A percentile compares a stretch with the other conserved stretches of the same genome.
Conservation (phyloP, 2,797 vertebrate genomes). For the Coendou prehensilis region DNA sequence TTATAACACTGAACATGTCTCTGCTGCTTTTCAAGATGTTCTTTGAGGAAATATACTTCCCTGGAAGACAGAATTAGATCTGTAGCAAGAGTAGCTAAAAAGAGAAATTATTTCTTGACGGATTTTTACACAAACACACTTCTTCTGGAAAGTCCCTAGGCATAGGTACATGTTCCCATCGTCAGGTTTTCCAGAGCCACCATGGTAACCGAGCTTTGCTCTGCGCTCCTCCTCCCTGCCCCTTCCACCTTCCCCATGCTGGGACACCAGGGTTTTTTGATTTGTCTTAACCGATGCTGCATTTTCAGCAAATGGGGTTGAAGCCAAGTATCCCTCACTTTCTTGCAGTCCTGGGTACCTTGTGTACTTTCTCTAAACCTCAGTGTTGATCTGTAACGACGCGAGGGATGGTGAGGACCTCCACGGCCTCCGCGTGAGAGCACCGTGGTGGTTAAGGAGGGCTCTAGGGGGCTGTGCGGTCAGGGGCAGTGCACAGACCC, state of each 20-base stretch:
- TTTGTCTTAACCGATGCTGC: background rate
- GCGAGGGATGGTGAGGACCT: background rate
- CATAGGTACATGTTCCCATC: background rate
- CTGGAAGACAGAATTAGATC: conserved; percentile 79
- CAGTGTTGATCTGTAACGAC: background rate
- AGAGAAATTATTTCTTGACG: conserved; percentile 69
- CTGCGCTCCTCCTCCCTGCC: background rate
- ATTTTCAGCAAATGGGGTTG: conserved; percentile 37
- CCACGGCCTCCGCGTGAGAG: background rate
- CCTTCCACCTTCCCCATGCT: background rate
- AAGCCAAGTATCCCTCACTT: background rate
- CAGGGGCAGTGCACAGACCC: background rate
- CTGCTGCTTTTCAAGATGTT: conserved; percentile 78
- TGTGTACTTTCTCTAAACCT: background rate
- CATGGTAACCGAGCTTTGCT: background rate
- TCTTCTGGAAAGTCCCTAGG: conserved; percentile 49
- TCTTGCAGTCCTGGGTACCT: background rate
- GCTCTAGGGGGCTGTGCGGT: background rate
- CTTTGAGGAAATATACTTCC: conserved; percentile 81
- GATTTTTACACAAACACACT: conserved; percentile 60
- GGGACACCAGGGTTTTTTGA: background rate
- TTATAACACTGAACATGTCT: conserved; percentile 70
- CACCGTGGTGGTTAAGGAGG: background rate
- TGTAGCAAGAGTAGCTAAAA: conserved; percentile 71
- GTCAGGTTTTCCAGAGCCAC: background rate